Base-by-base conservation (phyloP, 35 echinoderm and acorn worm species). In the Diadema setosum region DNA sequence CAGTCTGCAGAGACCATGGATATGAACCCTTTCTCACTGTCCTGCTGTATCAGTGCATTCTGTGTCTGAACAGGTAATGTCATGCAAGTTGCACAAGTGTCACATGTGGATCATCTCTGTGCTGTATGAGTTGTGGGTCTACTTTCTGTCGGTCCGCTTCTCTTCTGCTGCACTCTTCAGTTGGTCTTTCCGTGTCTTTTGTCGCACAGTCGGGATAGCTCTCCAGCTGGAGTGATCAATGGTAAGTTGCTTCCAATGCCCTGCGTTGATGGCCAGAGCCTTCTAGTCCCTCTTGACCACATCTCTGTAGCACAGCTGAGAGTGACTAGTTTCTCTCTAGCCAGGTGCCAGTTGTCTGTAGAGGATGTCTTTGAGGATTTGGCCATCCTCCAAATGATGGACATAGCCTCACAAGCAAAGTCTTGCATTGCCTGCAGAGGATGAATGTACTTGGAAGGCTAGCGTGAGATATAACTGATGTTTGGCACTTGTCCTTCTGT, bases 101-200 rank as follows among this genome's bases (percentile, higher is more conserved):
- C n/a, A n/a, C n/a, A n/a, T n/a, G n/a, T n/a, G n/a, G 56, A 59
- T 17, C 5, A 26, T 1, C 56, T 59, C 56, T 17, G 56, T 59
- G 56, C 56, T 59, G 56, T 59, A 26, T 59, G 16, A 59, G 56
- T 59, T 9, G 56, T 5, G 29, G 56, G 20, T 18, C 15, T 59
- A 18, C 29, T 59, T 59, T 59, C 56, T 75, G 70, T 34, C 25
- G 31, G 2, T 42, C 70, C 70, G 24, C 70, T 75, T 75, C 31
- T 75, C 70, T 75, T 75, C 70, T 30, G 70, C 70, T 75, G 24
- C 70, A 75, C 70, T 75, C 70, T 37, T 5, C 70, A 75, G 70
- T 75, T 36, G 30, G 31, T 75, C 24, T 75, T 75, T 34, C 70
- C 70, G 25, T 75, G 70, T 25, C 70, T 75, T 0, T 18, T 31